A percentile compares a stretch with the other conserved stretches of the same genome.
phyloP scores from a whole-genome alignment of 2,113 vertebrate species.

The Barbus barbus region DNA sequence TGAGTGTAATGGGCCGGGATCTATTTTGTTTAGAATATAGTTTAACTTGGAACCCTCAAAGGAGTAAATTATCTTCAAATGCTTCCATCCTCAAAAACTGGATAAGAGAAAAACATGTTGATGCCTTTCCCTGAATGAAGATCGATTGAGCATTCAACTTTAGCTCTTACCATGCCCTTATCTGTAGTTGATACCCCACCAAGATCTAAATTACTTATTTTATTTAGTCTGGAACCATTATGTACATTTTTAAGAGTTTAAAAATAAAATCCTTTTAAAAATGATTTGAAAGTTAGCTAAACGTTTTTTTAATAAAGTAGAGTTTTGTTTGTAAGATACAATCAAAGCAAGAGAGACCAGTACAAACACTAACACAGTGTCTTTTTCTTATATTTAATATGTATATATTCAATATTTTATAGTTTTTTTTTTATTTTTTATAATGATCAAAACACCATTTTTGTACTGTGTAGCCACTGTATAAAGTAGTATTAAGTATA shows the following conservation, averaged over 20 bases:
- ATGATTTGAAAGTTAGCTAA: no score
- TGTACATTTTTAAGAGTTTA: not conserved
- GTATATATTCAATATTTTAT: no score
- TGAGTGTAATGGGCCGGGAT: slow-evolving; percentile 38
- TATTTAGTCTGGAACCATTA: not conserved
- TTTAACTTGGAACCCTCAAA: slow-evolving; percentile 20
- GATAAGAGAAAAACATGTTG: slow-evolving; percentile 1
- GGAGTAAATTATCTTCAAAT: slow-evolving; percentile 28
- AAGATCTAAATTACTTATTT: not conserved
- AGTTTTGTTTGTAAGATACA: not conserved
- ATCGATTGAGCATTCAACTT: not conserved
- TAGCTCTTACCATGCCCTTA: not conserved
- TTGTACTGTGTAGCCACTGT: not conserved
- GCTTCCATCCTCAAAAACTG: not conserved
- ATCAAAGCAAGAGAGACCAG: not conserved
- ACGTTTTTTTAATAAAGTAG: no score
- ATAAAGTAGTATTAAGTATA: slow-evolving; percentile 50
- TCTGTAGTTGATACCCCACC: not conserved
- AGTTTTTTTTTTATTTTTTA: no score
- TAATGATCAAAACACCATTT: not conserved
- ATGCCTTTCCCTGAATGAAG: not conserved
- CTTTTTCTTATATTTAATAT: not conserved
- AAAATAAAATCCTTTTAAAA: no score
- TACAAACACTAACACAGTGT: not conserved
- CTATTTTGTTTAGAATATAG: slow-evolving; percentile 43